Percentiles rank a stretch among this genome's conserved stretches.
These are phyloP conservation scores for Brevimyrus niger DNA, from an alignment of 2,113 vertebrate species.

Conservation along the genomic window DNA sequence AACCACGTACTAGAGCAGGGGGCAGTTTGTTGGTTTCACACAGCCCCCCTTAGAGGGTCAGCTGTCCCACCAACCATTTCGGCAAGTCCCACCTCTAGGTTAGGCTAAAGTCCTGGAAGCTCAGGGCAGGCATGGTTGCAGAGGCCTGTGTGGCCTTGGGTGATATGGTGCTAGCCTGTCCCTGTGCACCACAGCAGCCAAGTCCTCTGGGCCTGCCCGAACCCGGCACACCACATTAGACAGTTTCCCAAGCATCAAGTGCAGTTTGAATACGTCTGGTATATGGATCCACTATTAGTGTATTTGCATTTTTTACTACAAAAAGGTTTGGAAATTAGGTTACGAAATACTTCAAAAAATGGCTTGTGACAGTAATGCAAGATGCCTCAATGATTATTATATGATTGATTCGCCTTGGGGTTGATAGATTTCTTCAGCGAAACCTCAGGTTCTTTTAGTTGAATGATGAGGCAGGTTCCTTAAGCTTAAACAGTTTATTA, in stretches of 20 bases:
- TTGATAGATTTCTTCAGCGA: too few species aligned
- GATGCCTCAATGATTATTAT: too few species aligned
- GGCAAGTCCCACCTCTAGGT: background rate
- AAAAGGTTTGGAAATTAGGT: too few species aligned
- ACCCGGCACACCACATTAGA: background rate
- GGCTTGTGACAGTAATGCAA: too few species aligned
- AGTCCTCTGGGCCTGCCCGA: background rate
- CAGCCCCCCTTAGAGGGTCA: background rate
- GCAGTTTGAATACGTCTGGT: too few species aligned
- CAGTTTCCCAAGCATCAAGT: background rate
- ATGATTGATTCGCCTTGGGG: too few species aligned
- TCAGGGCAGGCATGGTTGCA: background rate
- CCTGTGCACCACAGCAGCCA: background rate
- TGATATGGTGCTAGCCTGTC: background rate
- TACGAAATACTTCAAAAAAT: too few species aligned
- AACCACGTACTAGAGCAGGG: background rate
- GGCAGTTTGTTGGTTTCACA: background rate
- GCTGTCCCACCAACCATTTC: background rate
- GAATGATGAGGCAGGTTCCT: too few species aligned
- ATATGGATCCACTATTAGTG: too few species aligned
- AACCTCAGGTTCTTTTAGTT: too few species aligned
- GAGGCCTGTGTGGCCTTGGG: background rate
- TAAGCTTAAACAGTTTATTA: too few species aligned
- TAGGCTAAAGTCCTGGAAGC: background rate
- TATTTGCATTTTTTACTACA: too few species aligned